Evolutionary conservation across 2,888 invertebrate genomes (phyloP).

Genomic region (Cephus pygmeus): DNA sequence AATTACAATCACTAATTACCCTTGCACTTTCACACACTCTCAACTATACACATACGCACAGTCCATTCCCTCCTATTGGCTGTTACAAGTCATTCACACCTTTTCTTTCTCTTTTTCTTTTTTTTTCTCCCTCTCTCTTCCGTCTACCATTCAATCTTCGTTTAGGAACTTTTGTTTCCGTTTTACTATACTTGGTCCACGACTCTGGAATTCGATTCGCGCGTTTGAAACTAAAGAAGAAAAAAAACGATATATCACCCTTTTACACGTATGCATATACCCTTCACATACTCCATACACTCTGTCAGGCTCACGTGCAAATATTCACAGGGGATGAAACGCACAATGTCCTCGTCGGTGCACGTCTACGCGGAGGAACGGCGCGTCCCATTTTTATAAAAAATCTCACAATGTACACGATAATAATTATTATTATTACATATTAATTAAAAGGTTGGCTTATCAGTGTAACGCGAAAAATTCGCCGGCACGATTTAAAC

Average conservation of each 20-base stretch:
- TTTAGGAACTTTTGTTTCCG: constrained; percentile 14
- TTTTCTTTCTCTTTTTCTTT: neutral
- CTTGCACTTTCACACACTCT: neutral
- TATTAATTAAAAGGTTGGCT: constrained; percentile 1
- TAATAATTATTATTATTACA: constrained; percentile 16
- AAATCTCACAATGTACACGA: constrained; percentile 21
- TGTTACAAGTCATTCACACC: neutral
- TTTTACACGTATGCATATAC: neutral
- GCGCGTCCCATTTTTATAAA: constrained; percentile 12
- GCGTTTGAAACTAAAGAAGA: neutral
- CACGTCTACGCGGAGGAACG: neutral
- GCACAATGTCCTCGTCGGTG: neutral
- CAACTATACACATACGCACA: neutral
- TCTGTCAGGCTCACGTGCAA: neutral
- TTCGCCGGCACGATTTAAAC: neutral
- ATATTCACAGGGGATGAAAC: neutral
- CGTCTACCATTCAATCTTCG: neutral
- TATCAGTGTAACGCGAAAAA: neutral
- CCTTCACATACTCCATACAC: neutral
- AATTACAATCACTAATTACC: constrained; percentile 11
- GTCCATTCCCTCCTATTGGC: neutral
- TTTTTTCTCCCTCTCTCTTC: neutral
- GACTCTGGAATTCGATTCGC: constrained; percentile 34
- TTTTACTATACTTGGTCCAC: constrained; percentile 42
- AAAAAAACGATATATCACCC: neutral